phyloP scores from a whole-genome alignment of 1,140 invertebrate species.

The Philotrypesis tridentata region DNA sequence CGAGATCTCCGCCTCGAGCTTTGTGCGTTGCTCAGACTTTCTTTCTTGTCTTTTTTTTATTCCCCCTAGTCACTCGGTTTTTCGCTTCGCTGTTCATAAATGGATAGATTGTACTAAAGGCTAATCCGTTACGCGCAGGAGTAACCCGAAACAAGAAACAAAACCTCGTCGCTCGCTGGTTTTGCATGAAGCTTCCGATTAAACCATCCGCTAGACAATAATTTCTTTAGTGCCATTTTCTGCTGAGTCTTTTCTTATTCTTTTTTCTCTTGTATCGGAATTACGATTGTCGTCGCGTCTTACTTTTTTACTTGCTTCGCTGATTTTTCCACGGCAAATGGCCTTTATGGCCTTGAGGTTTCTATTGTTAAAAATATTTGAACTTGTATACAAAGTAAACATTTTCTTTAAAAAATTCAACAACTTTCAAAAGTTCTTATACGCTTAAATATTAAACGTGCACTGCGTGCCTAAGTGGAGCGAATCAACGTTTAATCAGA shows the following conservation, averaged over 20 bases:
- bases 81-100: slow-evolving; percentile 27
- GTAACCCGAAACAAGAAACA: slow-evolving; percentile 65
- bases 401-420: too few species aligned
- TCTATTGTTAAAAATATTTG: not conserved
- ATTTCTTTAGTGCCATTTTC: not conserved
- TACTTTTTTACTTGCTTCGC: not conserved
- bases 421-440: too few species aligned
- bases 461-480: too few species aligned
- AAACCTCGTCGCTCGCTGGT: slow-evolving; percentile 34
- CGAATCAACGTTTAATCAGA: too few species aligned
- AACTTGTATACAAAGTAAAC: too few species aligned
- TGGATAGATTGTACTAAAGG: slow-evolving; percentile 53
- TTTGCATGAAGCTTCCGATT: not conserved
- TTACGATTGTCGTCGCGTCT: not conserved
- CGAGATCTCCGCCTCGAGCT: slow-evolving; percentile 62
- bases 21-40: slow-evolving; percentile 56
- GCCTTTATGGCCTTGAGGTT: not conserved
- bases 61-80: slow-evolving; percentile 15
- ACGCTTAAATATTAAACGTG: too few species aligned
- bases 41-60: slow-evolving; percentile 45
- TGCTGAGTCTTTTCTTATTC: not conserved
- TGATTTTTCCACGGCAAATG: not conserved
- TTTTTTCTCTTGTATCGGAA: not conserved
- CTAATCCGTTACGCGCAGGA: slow-evolving; percentile 64
- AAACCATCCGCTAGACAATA: not conserved